phyloP scores from a whole-genome alignment of 2,113 vertebrate species.

The Zingel zingel region DNA sequence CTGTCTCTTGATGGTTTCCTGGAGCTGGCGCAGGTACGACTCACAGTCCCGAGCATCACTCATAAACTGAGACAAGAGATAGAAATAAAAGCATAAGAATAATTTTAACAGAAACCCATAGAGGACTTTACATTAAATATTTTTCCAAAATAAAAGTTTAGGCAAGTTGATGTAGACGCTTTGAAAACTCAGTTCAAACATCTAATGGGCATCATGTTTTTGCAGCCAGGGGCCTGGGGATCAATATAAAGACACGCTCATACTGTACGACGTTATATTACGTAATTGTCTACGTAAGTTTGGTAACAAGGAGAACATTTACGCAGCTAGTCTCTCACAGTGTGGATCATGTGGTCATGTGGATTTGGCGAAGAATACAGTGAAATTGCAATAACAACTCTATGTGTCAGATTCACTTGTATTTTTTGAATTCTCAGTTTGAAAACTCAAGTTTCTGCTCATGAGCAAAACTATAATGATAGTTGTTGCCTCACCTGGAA shows the following conservation, averaged over 20 bases:
- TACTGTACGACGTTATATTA: background rate
- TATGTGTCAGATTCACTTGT: background rate
- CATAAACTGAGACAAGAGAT: conserved; percentile 88
- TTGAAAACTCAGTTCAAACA: too few species aligned
- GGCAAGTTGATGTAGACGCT: too few species aligned
- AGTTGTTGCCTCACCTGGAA: conserved; percentile 89
- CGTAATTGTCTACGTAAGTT: background rate
- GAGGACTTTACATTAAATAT: background rate
- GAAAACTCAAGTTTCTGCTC: background rate
- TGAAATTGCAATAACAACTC: background rate
- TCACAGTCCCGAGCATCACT: conserved; percentile 93
- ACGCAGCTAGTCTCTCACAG: too few species aligned
- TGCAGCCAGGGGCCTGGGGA: too few species aligned
- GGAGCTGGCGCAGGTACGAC: conserved; percentile 91
- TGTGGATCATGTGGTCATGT: background rate
- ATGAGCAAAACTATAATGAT: too few species aligned
- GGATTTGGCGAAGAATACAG: background rate
- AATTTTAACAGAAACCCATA: background rate
- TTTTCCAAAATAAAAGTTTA: too few species aligned
- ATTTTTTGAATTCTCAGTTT: background rate
- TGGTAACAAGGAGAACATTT: background rate
- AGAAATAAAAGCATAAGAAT: background rate
- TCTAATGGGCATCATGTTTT: too few species aligned
- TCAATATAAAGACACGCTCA: background rate
- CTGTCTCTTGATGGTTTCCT: conserved; percentile 96